Evolutionary conservation across 2,888 invertebrate genomes (phyloP).

Genomic region (Ormyrus nitidulus): DNA sequence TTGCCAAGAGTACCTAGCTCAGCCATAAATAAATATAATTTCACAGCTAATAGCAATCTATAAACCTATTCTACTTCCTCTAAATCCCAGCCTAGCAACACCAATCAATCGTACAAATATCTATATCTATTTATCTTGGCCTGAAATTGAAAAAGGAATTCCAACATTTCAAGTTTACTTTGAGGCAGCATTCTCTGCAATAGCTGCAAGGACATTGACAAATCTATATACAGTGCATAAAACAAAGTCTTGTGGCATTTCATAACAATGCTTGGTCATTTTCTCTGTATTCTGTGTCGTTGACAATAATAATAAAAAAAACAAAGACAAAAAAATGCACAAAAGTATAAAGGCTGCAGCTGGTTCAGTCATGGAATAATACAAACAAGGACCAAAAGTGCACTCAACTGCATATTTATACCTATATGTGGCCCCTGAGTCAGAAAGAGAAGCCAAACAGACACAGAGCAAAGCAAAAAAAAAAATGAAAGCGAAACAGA

Average conservation of each 20-base stretch:
- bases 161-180: slow-evolving; percentile 55
- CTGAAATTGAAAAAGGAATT: slow-evolving; percentile 58
- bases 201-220: slow-evolving; percentile 53
- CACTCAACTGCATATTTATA: slow-evolving; percentile 45
- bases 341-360: slow-evolving; percentile 41
- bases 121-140: slow-evolving; percentile 58
- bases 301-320: slow-evolving; percentile 45
- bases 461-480: slow-evolving; percentile 49
- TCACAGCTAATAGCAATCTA: slow-evolving; percentile 51
- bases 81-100: slow-evolving; percentile 51
- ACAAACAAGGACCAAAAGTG: slow-evolving; percentile 56
- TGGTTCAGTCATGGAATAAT: slow-evolving; percentile 53
- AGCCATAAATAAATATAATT: slow-evolving; percentile 56
- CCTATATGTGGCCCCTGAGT: slow-evolving; percentile 47
- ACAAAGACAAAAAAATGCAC: slow-evolving; percentile 36
- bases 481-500: slow-evolving; percentile 44
- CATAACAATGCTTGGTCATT: slow-evolving; percentile 55
- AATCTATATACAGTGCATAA: slow-evolving; percentile 47
- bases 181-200: slow-evolving; percentile 49
- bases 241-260: slow-evolving; percentile 48
- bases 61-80: slow-evolving; percentile 46
- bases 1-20: slow-evolving; percentile 53
- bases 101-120: slow-evolving; percentile 54
- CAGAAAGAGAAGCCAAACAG: slow-evolving; percentile 54
- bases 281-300: slow-evolving; percentile 40